Base-by-base conservation (phyloP, 2,113 vertebrate genomes). In the Corythornis vintsioides region DNA sequence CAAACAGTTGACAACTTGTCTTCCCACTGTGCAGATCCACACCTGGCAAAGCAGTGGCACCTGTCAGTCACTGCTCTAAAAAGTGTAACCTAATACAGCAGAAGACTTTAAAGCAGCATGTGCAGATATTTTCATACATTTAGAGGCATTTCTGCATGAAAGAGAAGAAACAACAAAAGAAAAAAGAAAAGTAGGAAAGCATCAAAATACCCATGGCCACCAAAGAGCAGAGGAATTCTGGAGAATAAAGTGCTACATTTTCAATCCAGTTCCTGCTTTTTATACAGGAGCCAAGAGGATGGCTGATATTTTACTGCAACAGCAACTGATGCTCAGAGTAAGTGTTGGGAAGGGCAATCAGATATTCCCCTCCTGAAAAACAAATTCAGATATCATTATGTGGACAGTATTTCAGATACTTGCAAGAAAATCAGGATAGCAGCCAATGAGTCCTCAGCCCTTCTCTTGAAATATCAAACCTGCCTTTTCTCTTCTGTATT, bases 241-340 rank as follows among this genome's bases (percentile, higher is more conserved):
- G 21, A 66, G 35, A 83, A 85, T 7, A 78, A 66, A 69, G 19
- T 3, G 35, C 92, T 86, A 96, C 87, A 45, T 77, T 63, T 65
- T 38, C 48, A 69, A 56, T 3, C 3, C 15, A 9, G 69, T 86
- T 92, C 84, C 69, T 59, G 20, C 18, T 88, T 75, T 15, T 69
- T 67, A 40, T 86, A 59, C 25, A 91, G 67, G 8, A 84, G 29
- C 38, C 33, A 79, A 79, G 28, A 10, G 3, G 7, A 50, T 76
- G 74, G 29, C 38, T 88, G 73, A 75, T 57, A 86, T 35, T 92
- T 85, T 83, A 60, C 60, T 87, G 59, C 28, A 92, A 69, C 45
- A 80, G 64, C 75, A 95, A 60, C 64, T 95, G 95, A 71, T 83
- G 67, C 64, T 86, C 82, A 77, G 86, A 89, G 83, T 91, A 85